Evolutionary conservation across 2,888 invertebrate genomes (phyloP).

Genomic region (Pterobdella sp.): DNA sequence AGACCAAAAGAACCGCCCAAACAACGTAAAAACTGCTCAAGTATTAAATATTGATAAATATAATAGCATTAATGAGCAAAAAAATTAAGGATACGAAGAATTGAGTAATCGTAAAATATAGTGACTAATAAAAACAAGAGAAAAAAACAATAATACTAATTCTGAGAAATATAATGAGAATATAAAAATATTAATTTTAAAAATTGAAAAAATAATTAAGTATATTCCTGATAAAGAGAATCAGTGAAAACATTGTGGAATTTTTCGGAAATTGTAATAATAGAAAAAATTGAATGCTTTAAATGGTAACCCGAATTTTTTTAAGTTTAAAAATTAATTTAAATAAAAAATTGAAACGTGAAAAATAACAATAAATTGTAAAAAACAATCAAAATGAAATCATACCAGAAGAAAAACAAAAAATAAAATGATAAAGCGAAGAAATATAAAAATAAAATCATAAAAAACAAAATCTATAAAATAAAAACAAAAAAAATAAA

Average conservation of each 20-base stretch:
- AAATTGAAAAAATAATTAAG: not conserved
- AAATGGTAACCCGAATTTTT: not conserved
- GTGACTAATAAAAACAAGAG: not conserved
- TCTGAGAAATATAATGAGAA: not conserved
- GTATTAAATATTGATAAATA: not conserved
- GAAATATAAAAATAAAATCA: not conserved
- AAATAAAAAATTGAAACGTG: not conserved
- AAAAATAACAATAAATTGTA: not conserved
- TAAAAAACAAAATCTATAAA: not conserved
- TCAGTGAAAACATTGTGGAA: not conserved
- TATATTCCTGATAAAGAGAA: not conserved
- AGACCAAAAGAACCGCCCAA: too few species aligned
- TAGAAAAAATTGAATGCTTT: not conserved
- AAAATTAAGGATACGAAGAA: not conserved
- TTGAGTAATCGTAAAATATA: not conserved
- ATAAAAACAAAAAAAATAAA: not conserved
- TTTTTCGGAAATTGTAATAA: not conserved
- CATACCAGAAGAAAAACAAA: not conserved
- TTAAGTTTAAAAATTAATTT: not conserved
- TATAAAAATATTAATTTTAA: not conserved
- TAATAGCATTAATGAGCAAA: not conserved
- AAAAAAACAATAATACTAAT: not conserved
- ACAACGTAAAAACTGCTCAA: not conserved
- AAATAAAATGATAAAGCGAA: not conserved
- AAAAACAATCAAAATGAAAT: conserved; percentile 2